These are phyloP conservation scores for Scrobipalpa atriplicella DNA, from an alignment of 2,888 invertebrate genomes.

Conservation along the genomic window DNA sequence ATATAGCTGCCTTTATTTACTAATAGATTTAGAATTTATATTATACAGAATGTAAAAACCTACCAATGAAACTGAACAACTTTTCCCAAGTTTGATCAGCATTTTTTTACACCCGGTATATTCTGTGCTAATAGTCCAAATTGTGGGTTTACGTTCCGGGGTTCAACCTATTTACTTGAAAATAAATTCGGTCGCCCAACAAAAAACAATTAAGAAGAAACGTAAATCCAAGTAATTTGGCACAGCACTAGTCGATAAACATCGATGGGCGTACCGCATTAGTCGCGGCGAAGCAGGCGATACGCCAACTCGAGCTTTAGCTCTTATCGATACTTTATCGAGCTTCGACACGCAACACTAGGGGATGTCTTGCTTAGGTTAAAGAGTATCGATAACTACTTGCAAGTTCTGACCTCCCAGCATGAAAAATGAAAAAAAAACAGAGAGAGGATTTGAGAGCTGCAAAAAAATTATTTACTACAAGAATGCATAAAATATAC, in stretches of 20 bases:
- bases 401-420: neutral
- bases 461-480: too few relatives aligned
- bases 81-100: too few relatives aligned
- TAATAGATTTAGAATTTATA: too few relatives aligned
- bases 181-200: neutral
- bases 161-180: neutral
- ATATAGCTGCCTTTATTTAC: too few relatives aligned
- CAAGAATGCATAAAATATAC: too few relatives aligned
- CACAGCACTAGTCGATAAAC: constrained; percentile 39
- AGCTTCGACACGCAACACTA: constrained; percentile 45
- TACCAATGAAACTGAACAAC: too few relatives aligned
- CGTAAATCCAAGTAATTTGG: constrained; percentile 3
- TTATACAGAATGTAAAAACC: too few relatives aligned
- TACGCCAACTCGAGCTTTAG: constrained; percentile 47
- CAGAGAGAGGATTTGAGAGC: too few relatives aligned
- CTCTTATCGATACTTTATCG: constrained; percentile 47
- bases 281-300: constrained; percentile 39
- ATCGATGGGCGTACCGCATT: constrained; percentile 41
- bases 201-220: neutral
- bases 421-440: too few relatives aligned
- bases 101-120: too few relatives aligned
- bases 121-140: too few relatives aligned
- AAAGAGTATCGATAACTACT: neutral
- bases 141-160: too few relatives aligned
- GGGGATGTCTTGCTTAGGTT: neutral